Base-by-base conservation (phyloP, 2,113 vertebrate species). In the Psephotus haematonotus region DNA sequence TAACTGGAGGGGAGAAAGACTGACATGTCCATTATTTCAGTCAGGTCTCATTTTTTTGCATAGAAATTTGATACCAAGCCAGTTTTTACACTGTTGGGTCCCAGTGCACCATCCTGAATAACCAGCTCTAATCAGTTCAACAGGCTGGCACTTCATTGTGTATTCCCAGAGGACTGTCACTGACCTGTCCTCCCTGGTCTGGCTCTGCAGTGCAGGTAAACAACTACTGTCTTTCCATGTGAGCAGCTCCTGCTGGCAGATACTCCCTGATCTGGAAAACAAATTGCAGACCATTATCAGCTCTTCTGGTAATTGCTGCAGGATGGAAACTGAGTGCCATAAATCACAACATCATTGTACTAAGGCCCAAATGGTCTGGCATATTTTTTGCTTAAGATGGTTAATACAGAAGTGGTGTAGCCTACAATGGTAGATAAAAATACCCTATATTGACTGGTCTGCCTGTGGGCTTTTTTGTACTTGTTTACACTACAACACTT, bases 271-370 rank as follows among this genome's bases (percentile, higher is more conserved):
- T 84, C 86, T 96, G 91, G 80, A 96, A 95, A 97, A 95, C 83
- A 96, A 95, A 96, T 84, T 86, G 92, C 86, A 95, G 65, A 93
- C 92, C 92, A 95, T 96, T 96, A 97, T 96, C 95, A 94, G 79
- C 81, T 93, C 91, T 94, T 94, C 91, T 95, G 69, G 95, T 96
- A 95, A 96, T 94, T 96, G 95, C 88, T 93, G 60, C 83, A 95
- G 95, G 81, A 95, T 88, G 88, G 83, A 88, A 95, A 84, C 5
- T 2, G 80, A 86, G 76, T 9, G 52, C 57, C 94, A 90, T 90
- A 96, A 95, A 97, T 97, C 95, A 96, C 95, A 93, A 20, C 94
- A 95, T 91, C 94, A 79, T 95, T 92, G 96, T 57, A 68, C 76
- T 49, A 86, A 76, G 76, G 77, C 92, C 90, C 77, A 93, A 94